Evolutionary conservation across 2,888 invertebrate species (phyloP), one percentile per base, ranked within the genome.

Genomic region (Hydropsyche betteni): DNA sequence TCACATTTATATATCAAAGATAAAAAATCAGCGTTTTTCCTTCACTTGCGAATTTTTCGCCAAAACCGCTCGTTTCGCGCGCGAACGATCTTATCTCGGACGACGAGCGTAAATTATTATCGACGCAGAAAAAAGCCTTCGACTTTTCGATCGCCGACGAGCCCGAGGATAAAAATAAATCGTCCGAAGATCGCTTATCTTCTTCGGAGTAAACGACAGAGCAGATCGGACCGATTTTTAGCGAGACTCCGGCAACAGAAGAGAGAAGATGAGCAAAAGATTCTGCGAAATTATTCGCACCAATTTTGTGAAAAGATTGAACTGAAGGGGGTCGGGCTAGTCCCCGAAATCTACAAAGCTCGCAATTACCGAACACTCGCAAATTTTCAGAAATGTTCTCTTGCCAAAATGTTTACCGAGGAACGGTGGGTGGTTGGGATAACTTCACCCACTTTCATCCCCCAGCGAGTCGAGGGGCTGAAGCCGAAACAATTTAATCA

Each of bases 401-500:
- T 72, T 72, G 16, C 55, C 58, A 72, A 69, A 74, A 75, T 70
- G 70, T 75, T 75, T 70, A 70, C 75, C 69, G 51, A 50, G 36
- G 53, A 70, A 70, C 58, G 44, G 44, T 44, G 44, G 44, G 44
- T 44, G 44, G 44, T 61, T 75, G 75, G 69, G 70, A 51, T 53
- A 55, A 55, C 44, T 64, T 33, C 64, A 10, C 64, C 64, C 64
- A 16, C 55, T n/a, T 55, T 64, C 64, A 36, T 64, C 34, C 64
- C 33, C 64, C 34, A 24, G 10, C 34, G 64, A 34, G 44, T n/a
- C 36, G 36, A 64, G 70, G 53, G 51, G 44, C 24, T 36, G 34
- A 24, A 55, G 77, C 51, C 75, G 72, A 76, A 64, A 78, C 76
- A 76, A 78, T 78, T 78, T 76, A 78, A 76, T 78, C 76, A 76